Evolutionary conservation across 2,113 vertebrate genomes (phyloP).

Genomic region (Falco punctatus): DNA sequence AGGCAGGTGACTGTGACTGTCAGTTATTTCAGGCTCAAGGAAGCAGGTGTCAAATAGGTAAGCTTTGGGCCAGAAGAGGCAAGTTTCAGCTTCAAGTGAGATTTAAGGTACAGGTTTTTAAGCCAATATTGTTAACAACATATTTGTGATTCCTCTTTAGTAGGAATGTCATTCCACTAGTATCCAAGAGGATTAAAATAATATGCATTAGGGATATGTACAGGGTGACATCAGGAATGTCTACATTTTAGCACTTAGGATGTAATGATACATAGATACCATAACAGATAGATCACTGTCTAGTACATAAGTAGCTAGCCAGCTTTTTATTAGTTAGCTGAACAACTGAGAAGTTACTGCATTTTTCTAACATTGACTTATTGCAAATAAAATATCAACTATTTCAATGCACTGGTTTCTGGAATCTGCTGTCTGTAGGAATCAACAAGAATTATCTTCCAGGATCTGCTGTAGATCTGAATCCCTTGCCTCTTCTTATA

Average conservation of each 20-base stretch:
- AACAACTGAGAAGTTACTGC: background rate
- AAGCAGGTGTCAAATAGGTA: conserved; percentile 95
- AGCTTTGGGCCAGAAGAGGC: conserved; percentile 66
- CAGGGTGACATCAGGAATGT: background rate
- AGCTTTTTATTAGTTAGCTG: background rate
- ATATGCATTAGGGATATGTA: background rate
- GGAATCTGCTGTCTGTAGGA: background rate
- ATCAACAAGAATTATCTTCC: background rate
- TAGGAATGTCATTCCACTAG: background rate
- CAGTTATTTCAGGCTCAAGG: conserved; percentile 95
- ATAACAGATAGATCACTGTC: background rate
- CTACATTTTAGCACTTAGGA: background rate
- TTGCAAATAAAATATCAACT: background rate
- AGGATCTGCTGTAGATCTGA: background rate
- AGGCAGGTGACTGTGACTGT: conserved; percentile 91
- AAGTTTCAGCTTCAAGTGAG: background rate
- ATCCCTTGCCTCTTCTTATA: background rate
- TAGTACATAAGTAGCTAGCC: background rate
- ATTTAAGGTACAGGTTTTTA: background rate
- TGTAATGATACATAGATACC: background rate
- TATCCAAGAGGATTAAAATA: background rate
- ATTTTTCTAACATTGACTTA: background rate
- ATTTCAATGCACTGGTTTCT: background rate
- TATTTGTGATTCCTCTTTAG: background rate
- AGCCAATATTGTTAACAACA: background rate